Conservation (phyloP, 2,797 vertebrate genomes). For the Poecilia picta region DNA sequence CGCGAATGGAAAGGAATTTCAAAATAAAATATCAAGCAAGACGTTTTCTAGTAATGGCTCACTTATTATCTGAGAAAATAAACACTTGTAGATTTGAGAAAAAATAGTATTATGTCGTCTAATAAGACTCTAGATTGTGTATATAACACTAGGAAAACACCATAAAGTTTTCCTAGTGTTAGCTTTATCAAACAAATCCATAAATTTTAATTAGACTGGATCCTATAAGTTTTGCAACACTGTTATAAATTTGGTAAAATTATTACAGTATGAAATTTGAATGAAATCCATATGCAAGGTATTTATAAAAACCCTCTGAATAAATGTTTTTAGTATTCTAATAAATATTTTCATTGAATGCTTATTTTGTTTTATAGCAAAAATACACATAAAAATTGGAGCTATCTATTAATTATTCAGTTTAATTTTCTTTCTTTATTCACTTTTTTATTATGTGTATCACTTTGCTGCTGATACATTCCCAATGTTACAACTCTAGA, state of each 20-base stretch:
- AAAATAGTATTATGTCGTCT: neutral
- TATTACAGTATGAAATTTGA: neutral
- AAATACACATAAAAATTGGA: neutral
- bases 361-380: neutral
- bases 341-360: neutral
- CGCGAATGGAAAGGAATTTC: slow-evolving; percentile 17
- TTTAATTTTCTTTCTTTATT: neutral
- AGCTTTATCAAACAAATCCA: neutral
- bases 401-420: neutral
- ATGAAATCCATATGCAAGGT: neutral
- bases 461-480: neutral
- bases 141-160: too few species aligned
- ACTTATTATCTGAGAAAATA: neutral
- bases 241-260: neutral
- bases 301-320: neutral
- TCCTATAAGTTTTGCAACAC: neutral
- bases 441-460: neutral
- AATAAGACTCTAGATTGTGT: neutral
- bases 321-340: neutral
- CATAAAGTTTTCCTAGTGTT: neutral
- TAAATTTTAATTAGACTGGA: neutral
- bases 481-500: neutral
- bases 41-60: neutral
- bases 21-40: slow-evolving; percentile 42
- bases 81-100: neutral